Evolutionary conservation across 2,797 vertebrate species (phyloP).

Genomic region (Etheostoma perlongum): DNA sequence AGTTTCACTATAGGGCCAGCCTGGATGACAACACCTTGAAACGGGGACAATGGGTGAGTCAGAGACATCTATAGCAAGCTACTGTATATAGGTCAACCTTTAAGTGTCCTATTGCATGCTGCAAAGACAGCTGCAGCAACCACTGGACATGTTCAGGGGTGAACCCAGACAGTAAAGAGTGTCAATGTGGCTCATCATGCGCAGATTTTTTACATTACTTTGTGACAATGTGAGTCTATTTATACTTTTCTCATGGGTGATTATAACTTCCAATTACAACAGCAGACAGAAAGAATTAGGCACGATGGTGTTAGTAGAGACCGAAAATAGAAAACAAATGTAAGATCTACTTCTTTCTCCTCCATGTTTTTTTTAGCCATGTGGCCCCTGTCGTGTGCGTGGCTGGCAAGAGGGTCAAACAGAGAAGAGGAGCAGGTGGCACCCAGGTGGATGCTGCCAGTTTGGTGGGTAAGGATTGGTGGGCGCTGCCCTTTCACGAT

Average conservation of each 20-base stretch:
- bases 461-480: conserved; percentile 63
- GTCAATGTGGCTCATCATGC: neutral
- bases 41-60: conserved; percentile 36
- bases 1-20: conserved; percentile 21
- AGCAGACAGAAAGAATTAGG: conserved; percentile 10
- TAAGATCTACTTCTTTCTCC: conserved; percentile 4
- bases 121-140: conserved; percentile 22
- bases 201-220: neutral
- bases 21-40: conserved; percentile 37
- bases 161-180: neutral
- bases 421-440: conserved; percentile 89
- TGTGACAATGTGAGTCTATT: neutral
- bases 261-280: conserved; percentile 6
- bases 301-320: neutral
- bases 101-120: conserved; percentile 31
- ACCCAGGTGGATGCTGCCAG: conserved; percentile 83
- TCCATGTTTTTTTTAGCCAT: conserved; percentile 4
- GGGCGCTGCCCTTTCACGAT: conserved; percentile 74
- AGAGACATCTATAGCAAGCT: conserved; percentile 44
- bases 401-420: conserved; percentile 80
- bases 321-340: conserved; percentile 17
- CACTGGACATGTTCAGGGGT: conserved; percentile 1
- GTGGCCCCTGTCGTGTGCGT: conserved; percentile 23
- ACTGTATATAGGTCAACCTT: conserved; percentile 55
- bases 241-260: neutral